phyloP scores from a whole-genome alignment of 2,797 vertebrate species.

The Anguilla marmorata region DNA sequence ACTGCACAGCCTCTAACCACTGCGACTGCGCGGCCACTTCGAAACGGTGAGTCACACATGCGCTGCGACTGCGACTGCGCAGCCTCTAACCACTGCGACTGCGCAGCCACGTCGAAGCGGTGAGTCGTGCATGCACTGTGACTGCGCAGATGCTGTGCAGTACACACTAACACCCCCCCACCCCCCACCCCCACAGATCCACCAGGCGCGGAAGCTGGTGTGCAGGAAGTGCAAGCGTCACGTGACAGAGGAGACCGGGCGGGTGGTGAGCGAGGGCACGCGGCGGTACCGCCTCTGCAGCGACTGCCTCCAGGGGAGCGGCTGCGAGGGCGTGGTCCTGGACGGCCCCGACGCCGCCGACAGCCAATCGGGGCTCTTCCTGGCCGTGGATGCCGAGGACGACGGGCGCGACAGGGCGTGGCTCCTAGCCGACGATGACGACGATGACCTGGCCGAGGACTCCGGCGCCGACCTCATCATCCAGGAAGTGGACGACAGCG shows the following conservation, averaged over 20 bases:
- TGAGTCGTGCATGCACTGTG: too few relatives aligned
- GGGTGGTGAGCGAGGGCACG: constrained; percentile 91
- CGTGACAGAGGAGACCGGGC: constrained; percentile 88
- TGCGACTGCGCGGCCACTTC: constrained; percentile 79
- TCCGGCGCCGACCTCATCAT: constrained; percentile 91
- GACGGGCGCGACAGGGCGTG: constrained; percentile 83
- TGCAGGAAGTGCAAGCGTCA: constrained; percentile 95
- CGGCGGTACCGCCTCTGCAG: constrained; percentile 91
- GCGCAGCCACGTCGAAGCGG: neutral
- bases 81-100: neutral
- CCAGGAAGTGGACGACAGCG: constrained; percentile 93
- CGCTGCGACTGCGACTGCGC: neutral
- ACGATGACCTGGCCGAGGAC: constrained; percentile 86
- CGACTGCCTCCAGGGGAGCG: constrained; percentile 86
- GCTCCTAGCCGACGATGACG: constrained; percentile 78
- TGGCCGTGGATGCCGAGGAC: constrained; percentile 80
- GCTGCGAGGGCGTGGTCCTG: constrained; percentile 82
- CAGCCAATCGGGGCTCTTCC: constrained; percentile 75
- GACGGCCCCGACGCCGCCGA: constrained; percentile 64
- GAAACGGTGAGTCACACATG: constrained; percentile 63
- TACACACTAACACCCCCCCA: neutral
- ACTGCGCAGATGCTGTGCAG: neutral
- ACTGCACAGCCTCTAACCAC: constrained; percentile 81
- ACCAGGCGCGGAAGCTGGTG: constrained; percentile 94
- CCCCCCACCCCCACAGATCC: constrained; percentile 75